phyloP scores from a whole-genome alignment of 2,797 vertebrate genomes.

The Semotilus atromaculatus region DNA sequence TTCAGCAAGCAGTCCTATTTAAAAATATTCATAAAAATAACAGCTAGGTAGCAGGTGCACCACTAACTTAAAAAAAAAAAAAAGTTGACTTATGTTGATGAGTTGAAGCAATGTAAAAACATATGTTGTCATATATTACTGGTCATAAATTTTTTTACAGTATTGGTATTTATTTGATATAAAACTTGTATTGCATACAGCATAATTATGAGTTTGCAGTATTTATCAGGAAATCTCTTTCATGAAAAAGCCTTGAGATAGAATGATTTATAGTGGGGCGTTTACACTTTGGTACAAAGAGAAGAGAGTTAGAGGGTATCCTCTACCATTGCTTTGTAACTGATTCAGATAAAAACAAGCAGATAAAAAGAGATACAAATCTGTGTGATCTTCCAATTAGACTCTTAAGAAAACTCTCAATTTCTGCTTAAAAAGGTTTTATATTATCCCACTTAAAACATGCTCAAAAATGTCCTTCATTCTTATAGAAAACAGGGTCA shows the following conservation, averaged over 20 bases:
- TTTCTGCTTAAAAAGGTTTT: not conserved
- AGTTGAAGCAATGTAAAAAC: no score
- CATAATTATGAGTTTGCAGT: slow-evolving; percentile 38
- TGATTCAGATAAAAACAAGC: slow-evolving; percentile 10
- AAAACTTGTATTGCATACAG: not conserved
- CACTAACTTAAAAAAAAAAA: no score
- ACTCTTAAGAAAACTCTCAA: not conserved
- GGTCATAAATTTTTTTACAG: no score
- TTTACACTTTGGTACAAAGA: slow-evolving; percentile 17
- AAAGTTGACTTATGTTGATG: no score
- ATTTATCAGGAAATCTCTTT: slow-evolving; percentile 19
- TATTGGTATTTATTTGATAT: slow-evolving; percentile 13
- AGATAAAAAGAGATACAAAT: slow-evolving; percentile 1
- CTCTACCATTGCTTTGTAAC: not conserved
- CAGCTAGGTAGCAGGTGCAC: no score
- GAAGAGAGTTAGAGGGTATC: not conserved
- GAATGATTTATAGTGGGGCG: not conserved
- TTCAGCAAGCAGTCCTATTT: no score
- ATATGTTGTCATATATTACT: no score
- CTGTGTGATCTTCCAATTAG: not conserved
- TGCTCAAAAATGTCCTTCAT: not conserved
- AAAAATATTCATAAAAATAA: no score
- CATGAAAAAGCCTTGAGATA: slow-evolving; percentile 19
- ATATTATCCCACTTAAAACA: not conserved
- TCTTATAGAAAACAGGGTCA: not conserved